These are phyloP conservation scores for Thryonomys swinderianus DNA, from an alignment of 2,113 vertebrate genomes.

Conservation along the genomic window DNA sequence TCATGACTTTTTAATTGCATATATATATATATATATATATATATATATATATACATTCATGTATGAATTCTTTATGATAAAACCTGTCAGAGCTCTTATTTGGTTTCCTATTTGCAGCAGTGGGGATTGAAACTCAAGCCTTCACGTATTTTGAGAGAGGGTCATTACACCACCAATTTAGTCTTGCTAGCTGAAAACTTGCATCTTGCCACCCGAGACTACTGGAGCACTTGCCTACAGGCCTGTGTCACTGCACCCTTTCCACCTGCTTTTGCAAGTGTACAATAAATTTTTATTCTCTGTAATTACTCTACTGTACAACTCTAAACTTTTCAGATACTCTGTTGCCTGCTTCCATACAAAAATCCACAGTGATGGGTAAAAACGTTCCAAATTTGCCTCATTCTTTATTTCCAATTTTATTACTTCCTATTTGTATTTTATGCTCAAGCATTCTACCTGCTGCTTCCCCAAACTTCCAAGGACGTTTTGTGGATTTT, in stretches of 20 bases:
- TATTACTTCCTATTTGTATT: neutral
- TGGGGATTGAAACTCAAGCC: neutral
- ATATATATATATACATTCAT: neutral
- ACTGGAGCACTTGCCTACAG: too few relatives aligned
- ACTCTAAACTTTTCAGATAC: neutral
- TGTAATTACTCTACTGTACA: neutral
- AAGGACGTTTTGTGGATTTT: neutral
- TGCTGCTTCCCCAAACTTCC: neutral
- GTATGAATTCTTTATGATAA: neutral
- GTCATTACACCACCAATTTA: neutral
- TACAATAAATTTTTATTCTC: neutral
- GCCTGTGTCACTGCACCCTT: neutral
- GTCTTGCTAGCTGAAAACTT: neutral
- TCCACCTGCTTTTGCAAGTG: neutral
- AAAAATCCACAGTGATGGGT: neutral
- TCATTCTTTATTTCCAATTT: neutral
- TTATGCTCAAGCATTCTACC: neutral
- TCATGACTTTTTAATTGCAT: neutral
- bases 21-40: rapidly evolving
- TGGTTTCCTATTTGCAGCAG: neutral
- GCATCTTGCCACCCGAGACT: neutral
- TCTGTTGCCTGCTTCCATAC: neutral
- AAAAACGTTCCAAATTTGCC: neutral
- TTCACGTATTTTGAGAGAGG: neutral
- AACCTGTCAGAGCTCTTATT: neutral